Evolutionary conservation across 2,797 vertebrate genomes (phyloP).

Genomic region (Acropternis orthonyx): DNA sequence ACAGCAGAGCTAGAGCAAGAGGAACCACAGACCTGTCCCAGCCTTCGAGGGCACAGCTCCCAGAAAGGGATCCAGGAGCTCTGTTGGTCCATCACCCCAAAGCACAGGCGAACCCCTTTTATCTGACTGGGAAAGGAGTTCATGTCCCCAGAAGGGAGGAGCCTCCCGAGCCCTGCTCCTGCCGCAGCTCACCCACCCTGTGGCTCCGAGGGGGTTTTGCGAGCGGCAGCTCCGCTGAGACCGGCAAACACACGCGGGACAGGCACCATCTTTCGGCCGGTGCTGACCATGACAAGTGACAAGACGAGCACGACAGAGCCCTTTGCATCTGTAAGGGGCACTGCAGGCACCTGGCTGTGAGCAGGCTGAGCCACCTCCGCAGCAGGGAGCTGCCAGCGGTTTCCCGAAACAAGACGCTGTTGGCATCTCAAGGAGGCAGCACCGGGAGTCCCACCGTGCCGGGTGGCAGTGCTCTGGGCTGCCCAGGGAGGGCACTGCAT

Average conservation of each 20-base stretch:
- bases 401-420: not conserved
- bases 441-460: rapidly evolving
- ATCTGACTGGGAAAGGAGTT: not conserved
- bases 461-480: not conserved
- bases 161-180: rapidly evolving
- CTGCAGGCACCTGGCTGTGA: not conserved
- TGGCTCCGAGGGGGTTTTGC: not conserved
- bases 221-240: not conserved
- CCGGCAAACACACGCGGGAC: not conserved
- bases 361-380: not conserved
- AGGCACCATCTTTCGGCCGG: conserved; percentile 58
- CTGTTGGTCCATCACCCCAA: not conserved
- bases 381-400: not conserved
- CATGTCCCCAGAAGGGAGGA: not conserved
- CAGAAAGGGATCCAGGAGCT: not conserved
- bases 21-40: not conserved
- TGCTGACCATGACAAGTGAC: conserved; percentile 41
- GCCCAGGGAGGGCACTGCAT: not conserved
- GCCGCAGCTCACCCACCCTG: not conserved
- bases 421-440: not conserved
- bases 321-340: not conserved
- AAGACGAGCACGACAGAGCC: not conserved
- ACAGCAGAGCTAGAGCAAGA: not conserved
- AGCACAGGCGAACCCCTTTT: not conserved
- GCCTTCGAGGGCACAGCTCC: not conserved